Evolutionary conservation across 2,797 vertebrate genomes (phyloP).

Genomic region (Brotula barbata): DNA sequence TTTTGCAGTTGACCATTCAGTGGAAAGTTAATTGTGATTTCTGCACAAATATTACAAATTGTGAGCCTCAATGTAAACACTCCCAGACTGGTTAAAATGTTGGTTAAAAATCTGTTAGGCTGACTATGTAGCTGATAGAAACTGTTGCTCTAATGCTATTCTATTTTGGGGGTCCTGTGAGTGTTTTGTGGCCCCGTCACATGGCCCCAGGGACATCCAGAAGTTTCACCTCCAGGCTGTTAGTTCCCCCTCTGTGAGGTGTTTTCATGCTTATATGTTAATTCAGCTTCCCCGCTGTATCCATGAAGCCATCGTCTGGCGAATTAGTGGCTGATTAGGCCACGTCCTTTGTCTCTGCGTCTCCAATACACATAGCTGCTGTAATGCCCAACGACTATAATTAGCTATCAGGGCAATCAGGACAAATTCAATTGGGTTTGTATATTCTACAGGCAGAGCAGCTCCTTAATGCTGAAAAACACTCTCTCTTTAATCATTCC

Average conservation of each 20-base stretch:
- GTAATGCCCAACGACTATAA: constrained; percentile 32
- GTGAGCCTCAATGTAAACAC: too few species aligned
- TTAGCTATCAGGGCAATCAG: constrained; percentile 36
- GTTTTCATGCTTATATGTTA: constrained; percentile 64
- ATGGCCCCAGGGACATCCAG: constrained; percentile 28
- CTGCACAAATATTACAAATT: neutral
- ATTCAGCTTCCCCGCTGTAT: constrained; percentile 59
- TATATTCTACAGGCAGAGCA: constrained; percentile 44
- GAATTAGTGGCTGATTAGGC: constrained; percentile 66
- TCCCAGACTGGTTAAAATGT: too few species aligned
- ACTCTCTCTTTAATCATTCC: constrained; percentile 43
- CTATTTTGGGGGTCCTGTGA: neutral
- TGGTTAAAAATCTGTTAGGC: too few species aligned
- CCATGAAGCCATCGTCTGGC: constrained; percentile 69
- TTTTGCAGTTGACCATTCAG: too few species aligned
- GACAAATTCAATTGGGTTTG: constrained; percentile 48
- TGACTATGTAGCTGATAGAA: too few species aligned
- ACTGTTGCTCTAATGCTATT: neutral
- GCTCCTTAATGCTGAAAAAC: constrained; percentile 32
- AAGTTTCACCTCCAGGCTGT: constrained; percentile 32
- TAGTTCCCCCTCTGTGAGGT: constrained; percentile 45
- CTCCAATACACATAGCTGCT: constrained; percentile 66
- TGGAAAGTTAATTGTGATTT: neutral
- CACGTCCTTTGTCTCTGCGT: constrained; percentile 53
- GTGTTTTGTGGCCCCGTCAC: neutral